These are phyloP conservation scores for Euleptes europaea DNA, from an alignment of 2,113 vertebrate species.

Conservation along the genomic window DNA sequence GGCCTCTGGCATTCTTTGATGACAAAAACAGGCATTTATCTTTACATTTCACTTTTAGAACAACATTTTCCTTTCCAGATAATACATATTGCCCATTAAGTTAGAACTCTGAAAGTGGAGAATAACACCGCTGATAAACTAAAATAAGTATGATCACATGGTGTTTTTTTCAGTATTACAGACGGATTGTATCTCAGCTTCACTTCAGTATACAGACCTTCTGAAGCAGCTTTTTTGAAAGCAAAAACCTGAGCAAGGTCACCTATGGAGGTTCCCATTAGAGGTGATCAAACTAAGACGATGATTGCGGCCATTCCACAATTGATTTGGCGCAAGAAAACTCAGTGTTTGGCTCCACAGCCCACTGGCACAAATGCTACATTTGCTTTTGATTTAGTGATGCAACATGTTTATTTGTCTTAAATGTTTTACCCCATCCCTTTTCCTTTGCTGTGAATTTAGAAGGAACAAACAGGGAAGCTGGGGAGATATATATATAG, in stretches of 20 bases:
- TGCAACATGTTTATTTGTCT: constrained; percentile 17
- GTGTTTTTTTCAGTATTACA: too few relatives aligned
- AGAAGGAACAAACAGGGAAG: background rate
- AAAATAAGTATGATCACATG: too few relatives aligned
- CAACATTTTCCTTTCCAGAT: too few relatives aligned
- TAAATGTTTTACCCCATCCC: constrained; percentile 38
- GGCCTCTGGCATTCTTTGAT: too few relatives aligned
- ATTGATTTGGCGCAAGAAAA: constrained; percentile 13
- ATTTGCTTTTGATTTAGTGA: constrained; percentile 60
- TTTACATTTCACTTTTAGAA: too few relatives aligned
- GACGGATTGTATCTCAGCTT: too few relatives aligned
- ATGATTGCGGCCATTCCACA: constrained; percentile 21
- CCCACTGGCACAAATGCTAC: constrained; percentile 41
- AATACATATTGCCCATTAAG: too few relatives aligned
- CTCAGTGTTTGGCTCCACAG: constrained; percentile 34
- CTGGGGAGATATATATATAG: background rate
- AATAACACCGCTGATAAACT: too few relatives aligned
- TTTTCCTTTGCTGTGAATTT: constrained; percentile 48
- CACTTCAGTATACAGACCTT: background rate
- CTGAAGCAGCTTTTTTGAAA: constrained; percentile 16
- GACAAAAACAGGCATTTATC: too few relatives aligned
- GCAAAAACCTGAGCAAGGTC: constrained; percentile 43
- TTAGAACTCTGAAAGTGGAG: too few relatives aligned
- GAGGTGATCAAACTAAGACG: constrained; percentile 42
- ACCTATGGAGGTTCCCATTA: constrained; percentile 30